phyloP scores from a whole-genome alignment of 2,797 vertebrate genomes.

The Acipenser oxyrinchus region DNA sequence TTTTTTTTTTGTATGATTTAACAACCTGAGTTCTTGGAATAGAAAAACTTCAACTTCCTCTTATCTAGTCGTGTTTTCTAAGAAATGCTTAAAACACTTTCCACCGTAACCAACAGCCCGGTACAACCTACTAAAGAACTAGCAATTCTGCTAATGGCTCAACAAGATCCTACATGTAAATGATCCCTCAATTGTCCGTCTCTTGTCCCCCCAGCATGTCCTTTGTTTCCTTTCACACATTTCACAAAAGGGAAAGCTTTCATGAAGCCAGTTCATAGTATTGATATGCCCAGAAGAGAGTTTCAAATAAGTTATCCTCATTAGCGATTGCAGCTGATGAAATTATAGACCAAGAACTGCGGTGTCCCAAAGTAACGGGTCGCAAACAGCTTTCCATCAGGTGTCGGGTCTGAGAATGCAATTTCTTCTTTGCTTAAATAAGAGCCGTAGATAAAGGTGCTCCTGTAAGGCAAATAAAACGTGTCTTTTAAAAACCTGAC shows the following conservation, averaged over 20 bases:
- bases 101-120: conserved; percentile 10
- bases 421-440: conserved; percentile 97
- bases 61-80: conserved; percentile 12
- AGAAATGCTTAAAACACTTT: conserved; percentile 38
- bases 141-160: neutral
- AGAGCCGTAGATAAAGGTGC: conserved; percentile 93
- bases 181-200: too few species aligned
- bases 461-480: conserved; percentile 57
- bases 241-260: neutral
- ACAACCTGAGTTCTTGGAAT: conserved; percentile 61
- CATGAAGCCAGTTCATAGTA: neutral
- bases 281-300: neutral
- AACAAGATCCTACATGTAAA: neutral
- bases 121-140: conserved; percentile 5
- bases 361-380: conserved; percentile 93
- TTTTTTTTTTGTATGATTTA: conserved; percentile 45
- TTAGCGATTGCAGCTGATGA: conserved; percentile 71
- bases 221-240: too few species aligned
- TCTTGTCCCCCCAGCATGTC: too few species aligned
- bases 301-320: conserved; percentile 1
- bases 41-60: conserved; percentile 10
- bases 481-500: neutral
- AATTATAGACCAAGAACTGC: conserved; percentile 97
- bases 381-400: conserved; percentile 95
- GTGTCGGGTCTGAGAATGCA: conserved; percentile 96